These are phyloP conservation scores for Echiichthys vipera DNA, from an alignment of 2,797 vertebrate species.

Conservation along the genomic window DNA sequence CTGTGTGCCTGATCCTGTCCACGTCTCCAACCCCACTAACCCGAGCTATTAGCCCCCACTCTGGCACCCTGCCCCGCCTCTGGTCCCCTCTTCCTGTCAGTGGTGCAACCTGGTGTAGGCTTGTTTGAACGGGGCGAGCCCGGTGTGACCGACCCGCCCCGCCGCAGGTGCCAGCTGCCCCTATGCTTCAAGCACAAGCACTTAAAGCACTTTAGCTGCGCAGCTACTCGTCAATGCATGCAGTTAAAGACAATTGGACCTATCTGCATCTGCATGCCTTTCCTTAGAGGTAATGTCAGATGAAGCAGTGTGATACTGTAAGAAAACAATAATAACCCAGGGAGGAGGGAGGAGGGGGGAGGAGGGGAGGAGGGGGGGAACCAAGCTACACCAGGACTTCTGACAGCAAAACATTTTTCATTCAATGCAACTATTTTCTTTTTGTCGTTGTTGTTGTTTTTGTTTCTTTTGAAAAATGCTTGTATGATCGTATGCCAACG, in stretches of 20 bases:
- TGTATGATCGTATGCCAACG: conserved; percentile 77
- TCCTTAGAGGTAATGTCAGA: conserved; percentile 62
- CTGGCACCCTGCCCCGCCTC: conserved; percentile 46
- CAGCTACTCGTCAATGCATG: conserved; percentile 70
- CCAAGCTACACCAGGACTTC: conserved; percentile 74
- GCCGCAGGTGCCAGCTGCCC: conserved; percentile 77
- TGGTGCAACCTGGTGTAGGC: conserved; percentile 73
- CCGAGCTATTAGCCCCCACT: conserved; percentile 22
- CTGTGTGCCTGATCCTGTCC: conserved; percentile 54
- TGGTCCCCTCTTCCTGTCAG: conserved; percentile 63
- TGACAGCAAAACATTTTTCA: conserved; percentile 66
- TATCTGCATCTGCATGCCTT: conserved; percentile 68
- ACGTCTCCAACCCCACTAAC: conserved; percentile 6
- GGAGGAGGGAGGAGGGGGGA: conserved; percentile 27
- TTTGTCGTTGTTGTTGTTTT: conserved; percentile 64
- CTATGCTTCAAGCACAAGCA: conserved; percentile 85
- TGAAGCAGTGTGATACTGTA: conserved; percentile 67
- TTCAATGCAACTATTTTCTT: conserved; percentile 76
- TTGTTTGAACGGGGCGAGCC: conserved; percentile 67
- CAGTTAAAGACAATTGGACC: conserved; percentile 81
- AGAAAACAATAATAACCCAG: conserved; percentile 64
- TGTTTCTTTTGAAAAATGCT: conserved; percentile 72
- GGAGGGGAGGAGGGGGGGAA: conserved; percentile 24
- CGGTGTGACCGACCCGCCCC: conserved; percentile 60
- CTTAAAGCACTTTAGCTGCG: conserved; percentile 88